These are phyloP conservation scores for Sogatella furcifera DNA, from an alignment of 1,140 invertebrate genomes.

Conservation along the genomic window DNA sequence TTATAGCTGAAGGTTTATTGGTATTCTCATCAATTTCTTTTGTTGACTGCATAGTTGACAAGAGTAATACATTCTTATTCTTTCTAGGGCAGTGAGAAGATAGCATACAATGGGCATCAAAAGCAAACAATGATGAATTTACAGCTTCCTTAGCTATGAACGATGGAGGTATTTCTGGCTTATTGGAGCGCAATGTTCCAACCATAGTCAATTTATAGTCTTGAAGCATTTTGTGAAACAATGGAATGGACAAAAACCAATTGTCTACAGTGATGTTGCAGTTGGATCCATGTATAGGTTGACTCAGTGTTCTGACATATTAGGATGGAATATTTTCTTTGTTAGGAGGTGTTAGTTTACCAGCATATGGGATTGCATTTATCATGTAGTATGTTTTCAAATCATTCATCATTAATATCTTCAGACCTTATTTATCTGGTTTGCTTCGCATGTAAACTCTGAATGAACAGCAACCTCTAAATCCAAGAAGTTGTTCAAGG, in stretches of 20 bases:
- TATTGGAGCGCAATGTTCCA: conserved; percentile 17
- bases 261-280: conserved; percentile 33
- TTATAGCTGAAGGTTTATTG: conserved; percentile 32
- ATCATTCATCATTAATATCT: conserved; percentile 22
- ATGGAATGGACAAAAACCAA: conserved; percentile 31
- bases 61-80: conserved; percentile 22
- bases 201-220: conserved; percentile 17
- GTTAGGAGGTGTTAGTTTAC: conserved; percentile 14
- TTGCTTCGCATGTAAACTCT: conserved; percentile 36
- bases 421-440: conserved; percentile 25
- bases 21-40: conserved; percentile 13
- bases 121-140: conserved; percentile 23
- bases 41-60: conserved; percentile 23
- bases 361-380: conserved; percentile 21
- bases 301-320: conserved; percentile 13
- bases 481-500: conserved; percentile 18
- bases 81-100: conserved; percentile 30
- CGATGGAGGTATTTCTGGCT: conserved; percentile 16
- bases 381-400: conserved; percentile 20
- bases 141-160: conserved; percentile 10
- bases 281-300: conserved; percentile 19
- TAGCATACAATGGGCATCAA: conserved; percentile 26
- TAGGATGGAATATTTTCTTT: not conserved
- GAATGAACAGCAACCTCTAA: conserved; percentile 30
- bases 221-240: conserved; percentile 25